phyloP scores from a whole-genome alignment of 2,113 vertebrate species.

The Etheostoma spectabile region DNA sequence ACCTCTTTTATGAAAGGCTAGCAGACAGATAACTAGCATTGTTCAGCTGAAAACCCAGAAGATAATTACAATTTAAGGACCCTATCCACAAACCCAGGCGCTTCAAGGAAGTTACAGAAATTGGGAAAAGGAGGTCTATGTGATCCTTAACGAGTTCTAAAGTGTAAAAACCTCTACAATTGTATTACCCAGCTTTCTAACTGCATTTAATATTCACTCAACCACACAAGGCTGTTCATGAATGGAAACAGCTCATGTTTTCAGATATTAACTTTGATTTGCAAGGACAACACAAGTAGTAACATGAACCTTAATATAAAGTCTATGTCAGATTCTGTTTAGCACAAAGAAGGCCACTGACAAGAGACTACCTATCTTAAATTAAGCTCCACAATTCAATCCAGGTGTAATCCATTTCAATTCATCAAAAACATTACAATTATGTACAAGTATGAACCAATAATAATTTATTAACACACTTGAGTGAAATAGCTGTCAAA shows the following conservation, averaged over 20 bases:
- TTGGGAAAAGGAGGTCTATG: not conserved
- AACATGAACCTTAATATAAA: conserved; percentile 11
- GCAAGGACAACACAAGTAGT: not conserved
- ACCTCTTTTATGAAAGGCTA: not conserved
- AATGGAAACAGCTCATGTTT: conserved; percentile 20
- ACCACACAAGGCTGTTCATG: not conserved
- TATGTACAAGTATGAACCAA: not conserved
- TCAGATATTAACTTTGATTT: conserved; percentile 16
- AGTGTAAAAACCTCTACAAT: conserved; percentile 15
- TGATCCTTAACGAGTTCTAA: conserved; percentile 2
- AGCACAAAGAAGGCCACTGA: not conserved
- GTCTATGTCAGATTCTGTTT: not conserved
- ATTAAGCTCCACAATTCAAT: not conserved
- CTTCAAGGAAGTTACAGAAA: conserved; percentile 3
- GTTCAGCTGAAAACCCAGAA: not conserved
- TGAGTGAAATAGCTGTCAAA: not conserved
- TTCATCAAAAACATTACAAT: not conserved
- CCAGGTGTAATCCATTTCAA: not conserved
- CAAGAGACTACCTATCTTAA: not conserved
- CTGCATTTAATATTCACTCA: conserved; percentile 5
- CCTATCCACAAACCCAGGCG: not conserved
- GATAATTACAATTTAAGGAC: conserved; percentile 7
- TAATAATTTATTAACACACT: conserved; percentile 1
- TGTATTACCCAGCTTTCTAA: conserved; percentile 9
- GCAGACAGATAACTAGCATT: not conserved